These are phyloP conservation scores for Tyrannus savana DNA, from an alignment of 2,113 vertebrate genomes.

Conservation along the genomic window DNA sequence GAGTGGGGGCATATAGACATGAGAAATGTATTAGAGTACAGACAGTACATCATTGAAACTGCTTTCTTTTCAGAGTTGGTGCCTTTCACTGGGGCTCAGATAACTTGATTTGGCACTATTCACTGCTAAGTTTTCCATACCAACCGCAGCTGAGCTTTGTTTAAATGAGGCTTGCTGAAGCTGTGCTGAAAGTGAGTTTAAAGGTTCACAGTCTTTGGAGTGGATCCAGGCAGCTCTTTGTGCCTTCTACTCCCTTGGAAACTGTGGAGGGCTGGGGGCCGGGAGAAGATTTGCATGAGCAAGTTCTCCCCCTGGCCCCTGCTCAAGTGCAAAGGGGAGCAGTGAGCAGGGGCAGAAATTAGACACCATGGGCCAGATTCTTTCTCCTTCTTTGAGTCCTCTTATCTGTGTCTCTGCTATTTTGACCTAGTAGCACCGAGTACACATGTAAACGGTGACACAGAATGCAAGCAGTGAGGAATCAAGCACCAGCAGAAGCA, in stretches of 20 bases:
- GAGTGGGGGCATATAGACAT: not conserved
- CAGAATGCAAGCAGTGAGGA: not conserved
- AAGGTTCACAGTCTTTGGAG: constrained; percentile 59
- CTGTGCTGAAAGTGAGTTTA: constrained; percentile 61
- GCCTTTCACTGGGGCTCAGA: constrained; percentile 48
- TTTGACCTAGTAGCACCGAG: not conserved
- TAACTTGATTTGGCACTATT: constrained; percentile 53
- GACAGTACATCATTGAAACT: not conserved
- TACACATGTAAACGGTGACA: not conserved
- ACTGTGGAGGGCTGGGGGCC: not conserved
- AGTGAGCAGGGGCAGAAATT: not conserved
- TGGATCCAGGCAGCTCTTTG: constrained; percentile 36
- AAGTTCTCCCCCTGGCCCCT: not conserved
- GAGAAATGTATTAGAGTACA: constrained; percentile 13
- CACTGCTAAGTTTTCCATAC: constrained; percentile 57
- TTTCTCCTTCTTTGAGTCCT: not conserved
- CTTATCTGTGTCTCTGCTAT: not conserved
- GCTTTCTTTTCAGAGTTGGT: constrained; percentile 6
- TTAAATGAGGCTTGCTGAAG: constrained; percentile 57
- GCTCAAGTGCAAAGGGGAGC: not conserved
- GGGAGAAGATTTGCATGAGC: constrained; percentile 55
- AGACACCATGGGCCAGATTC: not conserved
- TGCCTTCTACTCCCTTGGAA: constrained; percentile 53
- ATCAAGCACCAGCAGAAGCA: not conserved
- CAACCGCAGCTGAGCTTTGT: constrained; percentile 59